phyloP scores from a whole-genome alignment of 2,113 vertebrate species.

The Upupa epops region DNA sequence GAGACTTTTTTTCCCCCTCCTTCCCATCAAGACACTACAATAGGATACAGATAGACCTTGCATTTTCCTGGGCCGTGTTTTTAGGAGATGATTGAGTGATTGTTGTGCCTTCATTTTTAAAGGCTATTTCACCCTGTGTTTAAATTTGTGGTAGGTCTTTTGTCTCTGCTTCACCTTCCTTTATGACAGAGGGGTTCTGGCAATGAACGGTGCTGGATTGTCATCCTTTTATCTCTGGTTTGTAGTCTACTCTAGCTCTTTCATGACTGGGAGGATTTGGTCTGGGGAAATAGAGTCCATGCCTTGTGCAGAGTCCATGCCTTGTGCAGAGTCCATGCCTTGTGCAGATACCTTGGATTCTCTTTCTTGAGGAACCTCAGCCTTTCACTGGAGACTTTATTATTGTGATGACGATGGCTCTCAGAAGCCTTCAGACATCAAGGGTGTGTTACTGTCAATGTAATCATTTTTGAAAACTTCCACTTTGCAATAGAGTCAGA shows the following conservation, averaged over 20 bases:
- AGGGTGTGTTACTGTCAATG: background rate
- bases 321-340: background rate
- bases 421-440: background rate
- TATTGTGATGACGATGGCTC: background rate
- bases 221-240: background rate
- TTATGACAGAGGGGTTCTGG: background rate
- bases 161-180: background rate
- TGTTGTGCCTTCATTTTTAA: background rate
- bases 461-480: background rate
- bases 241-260: background rate
- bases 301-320: background rate
- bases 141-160: background rate
- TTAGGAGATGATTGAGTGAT: background rate
- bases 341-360: background rate
- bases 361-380: background rate
- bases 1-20: background rate
- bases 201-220: background rate
- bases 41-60: background rate
- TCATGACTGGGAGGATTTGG: background rate
- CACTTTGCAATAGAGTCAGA: background rate
- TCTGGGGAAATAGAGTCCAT: background rate
- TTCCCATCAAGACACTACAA: background rate
- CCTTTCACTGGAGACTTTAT: background rate
- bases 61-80: background rate
- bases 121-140: background rate